phyloP scores from a whole-genome alignment of 1,140 invertebrate species.

The Sycobia sp. region DNA sequence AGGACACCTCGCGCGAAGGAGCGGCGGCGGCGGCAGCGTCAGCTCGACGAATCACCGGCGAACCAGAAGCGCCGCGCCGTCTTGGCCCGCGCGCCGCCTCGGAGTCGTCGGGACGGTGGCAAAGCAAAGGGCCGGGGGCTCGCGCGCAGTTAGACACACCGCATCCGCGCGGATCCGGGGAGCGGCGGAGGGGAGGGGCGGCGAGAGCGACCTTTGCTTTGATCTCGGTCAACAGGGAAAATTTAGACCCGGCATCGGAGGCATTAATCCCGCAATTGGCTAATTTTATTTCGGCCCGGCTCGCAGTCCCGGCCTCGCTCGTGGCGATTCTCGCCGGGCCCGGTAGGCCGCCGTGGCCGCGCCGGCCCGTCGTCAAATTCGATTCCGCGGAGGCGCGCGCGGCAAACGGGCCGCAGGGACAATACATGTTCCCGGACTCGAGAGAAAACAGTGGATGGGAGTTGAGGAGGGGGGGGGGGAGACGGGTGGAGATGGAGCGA shows the following conservation, averaged over 20 bases:
- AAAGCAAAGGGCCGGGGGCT: slow-evolving; percentile 44
- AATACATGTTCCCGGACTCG: slow-evolving; percentile 25
- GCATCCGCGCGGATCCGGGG: too few relatives aligned
- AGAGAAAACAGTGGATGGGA: slow-evolving; percentile 35
- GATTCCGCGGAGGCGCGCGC: not conserved
- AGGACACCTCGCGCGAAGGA: slow-evolving; percentile 3
- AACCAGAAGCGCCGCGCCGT: too few relatives aligned
- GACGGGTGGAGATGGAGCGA: too few relatives aligned
- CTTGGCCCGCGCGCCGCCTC: slow-evolving; percentile 45
- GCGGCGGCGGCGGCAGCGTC: too few relatives aligned
- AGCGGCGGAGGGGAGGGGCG: slow-evolving; percentile 43
- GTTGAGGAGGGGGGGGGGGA: slow-evolving; percentile 35
- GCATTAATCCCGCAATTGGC: slow-evolving; percentile 10
- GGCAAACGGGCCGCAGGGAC: slow-evolving; percentile 18
- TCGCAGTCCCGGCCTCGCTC: not conserved
- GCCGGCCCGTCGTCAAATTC: slow-evolving; percentile 9
- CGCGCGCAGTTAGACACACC: slow-evolving; percentile 44
- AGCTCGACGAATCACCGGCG: slow-evolving; percentile 19
- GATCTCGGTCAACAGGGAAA: slow-evolving; percentile 58
- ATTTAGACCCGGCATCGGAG: slow-evolving; percentile 47
- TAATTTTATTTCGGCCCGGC: slow-evolving; percentile 20
- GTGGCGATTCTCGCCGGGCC: not conserved
- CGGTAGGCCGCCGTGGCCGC: not conserved
- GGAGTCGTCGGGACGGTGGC: too few relatives aligned
- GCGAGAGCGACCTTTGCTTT: slow-evolving; percentile 47